Base-by-base conservation (phyloP, 1,140 invertebrate genomes). In the Aporrectodea caliginosa region DNA sequence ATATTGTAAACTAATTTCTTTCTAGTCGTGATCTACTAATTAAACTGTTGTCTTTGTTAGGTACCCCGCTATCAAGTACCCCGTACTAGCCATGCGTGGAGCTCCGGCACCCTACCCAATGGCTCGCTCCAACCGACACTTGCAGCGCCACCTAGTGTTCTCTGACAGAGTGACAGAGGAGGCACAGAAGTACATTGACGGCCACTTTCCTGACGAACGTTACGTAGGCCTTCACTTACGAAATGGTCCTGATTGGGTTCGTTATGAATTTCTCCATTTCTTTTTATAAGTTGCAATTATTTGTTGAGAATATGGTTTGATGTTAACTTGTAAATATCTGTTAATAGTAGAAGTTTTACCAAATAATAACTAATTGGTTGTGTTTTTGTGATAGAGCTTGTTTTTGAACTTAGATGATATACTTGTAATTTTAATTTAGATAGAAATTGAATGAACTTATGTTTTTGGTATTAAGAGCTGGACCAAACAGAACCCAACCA, bases 21-120 rank as follows among this genome's bases (percentile, higher is more conserved):
- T n/a, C n/a, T n/a, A n/a, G n/a, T n/a, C n/a, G n/a, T n/a, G n/a
- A n/a, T n/a, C n/a, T n/a, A n/a, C n/a, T n/a, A n/a, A n/a, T n/a
- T n/a, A n/a, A n/a, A n/a, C n/a, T n/a, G n/a, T n/a, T n/a, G n/a
- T n/a, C n/a, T n/a, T n/a, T n/a, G n/a, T n/a, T n/a, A n/a, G 86
- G 81, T 98, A 95, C 90, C 91, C 93, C 34, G 83, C 83, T 1
- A 82, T 90, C 82, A 91, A 85, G 94, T 93, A 85, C 82, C 88
- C 89, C 85, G 92, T 93, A 12, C 83, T 93, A 16, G 92, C 92
- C 1, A 92, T 93, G 84, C 90, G 90, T 76, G 92, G 96, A 78
- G 95, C 97, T 16, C 97, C 97, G 69, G 96, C 95, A 1, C 93
- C 93, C 87, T 99, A 98, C 90, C 97, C 97, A 12, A 93, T 98